phyloP scores from a whole-genome alignment of 1,140 invertebrate species.

The Habropoda laboriosa region DNA sequence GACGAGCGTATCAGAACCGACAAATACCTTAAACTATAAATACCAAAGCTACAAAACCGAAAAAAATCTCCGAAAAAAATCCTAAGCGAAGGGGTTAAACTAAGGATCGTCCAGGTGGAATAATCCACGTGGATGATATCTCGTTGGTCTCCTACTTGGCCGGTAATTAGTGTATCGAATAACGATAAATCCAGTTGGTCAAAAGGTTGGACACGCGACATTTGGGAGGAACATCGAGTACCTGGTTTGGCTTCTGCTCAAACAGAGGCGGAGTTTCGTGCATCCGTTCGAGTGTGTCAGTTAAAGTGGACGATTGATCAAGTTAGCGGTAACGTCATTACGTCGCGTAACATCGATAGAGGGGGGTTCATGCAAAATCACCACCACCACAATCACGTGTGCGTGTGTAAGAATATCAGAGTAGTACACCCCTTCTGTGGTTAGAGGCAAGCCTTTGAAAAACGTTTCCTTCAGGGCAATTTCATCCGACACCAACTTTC shows the following conservation, averaged over 20 bases:
- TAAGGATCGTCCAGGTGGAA: too few species aligned
- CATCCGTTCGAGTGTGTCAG: slow-evolving; percentile 25
- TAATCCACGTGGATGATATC: too few species aligned
- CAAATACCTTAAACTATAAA: too few species aligned
- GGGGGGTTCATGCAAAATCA: slow-evolving; percentile 67
- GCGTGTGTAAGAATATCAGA: too few species aligned
- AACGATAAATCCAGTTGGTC: slow-evolving; percentile 64
- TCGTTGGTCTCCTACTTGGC: slow-evolving; percentile 37
- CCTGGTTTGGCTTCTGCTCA: slow-evolving; percentile 67
- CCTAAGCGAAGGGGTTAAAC: too few species aligned
- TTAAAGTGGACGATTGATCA: slow-evolving; percentile 72
- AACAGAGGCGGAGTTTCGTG: slow-evolving; percentile 54
- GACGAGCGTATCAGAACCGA: too few species aligned
- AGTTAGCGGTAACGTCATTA: slow-evolving; percentile 75
- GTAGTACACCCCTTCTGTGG: too few species aligned
- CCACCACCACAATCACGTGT: slow-evolving; percentile 20
- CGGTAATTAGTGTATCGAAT: slow-evolving; percentile 60
- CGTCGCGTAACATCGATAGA: slow-evolving; percentile 60
- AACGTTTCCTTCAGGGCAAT: slow-evolving; percentile 72
- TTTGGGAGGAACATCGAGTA: slow-evolving; percentile 62
- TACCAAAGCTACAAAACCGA: too few species aligned
- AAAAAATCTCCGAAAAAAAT: too few species aligned
- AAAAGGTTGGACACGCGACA: slow-evolving; percentile 43
- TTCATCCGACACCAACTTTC: slow-evolving; percentile 70
- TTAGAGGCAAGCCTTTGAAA: too few species aligned